Evolutionary conservation across 1,140 invertebrate species (phyloP), one percentile per base, ranked within the genome.

Genomic region (Leptinotarsa lineolata): DNA sequence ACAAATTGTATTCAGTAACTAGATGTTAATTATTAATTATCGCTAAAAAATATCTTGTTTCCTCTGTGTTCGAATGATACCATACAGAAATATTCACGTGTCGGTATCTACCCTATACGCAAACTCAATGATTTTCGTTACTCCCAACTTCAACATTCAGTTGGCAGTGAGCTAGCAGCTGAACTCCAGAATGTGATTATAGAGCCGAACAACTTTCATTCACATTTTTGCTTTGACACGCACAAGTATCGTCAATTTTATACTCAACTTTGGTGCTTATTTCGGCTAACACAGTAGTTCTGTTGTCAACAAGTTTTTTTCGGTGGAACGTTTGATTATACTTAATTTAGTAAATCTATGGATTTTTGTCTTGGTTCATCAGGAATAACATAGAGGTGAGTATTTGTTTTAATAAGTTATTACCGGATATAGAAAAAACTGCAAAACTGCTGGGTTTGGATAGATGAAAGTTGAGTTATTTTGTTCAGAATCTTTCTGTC

Each of bases 151-250:
- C 15, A 54, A 54, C 15, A 15, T 54, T 54, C 48, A 54, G 48
- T 54, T 16, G 48, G n/a, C n/a, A 54, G 48, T 16, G 48, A 54
- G 48, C 48, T 54, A 15, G 15, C 48, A 54, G 48, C 15, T 18
- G 48, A 54, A 54, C 48, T 54, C 16, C 48, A 54, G 15, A 18
- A 54, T 54, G 48, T 54, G 48, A 54, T 18, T 54, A 15, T 54
- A 18, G 16, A 18, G 48, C 48, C n/a, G 4, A 18, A 54, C 16
- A 54, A 54, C n/a, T 54, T 18, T 54, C 48, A 54, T 15, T 54
- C 48, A 54, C 48, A 54, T 54, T 54, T 54, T 54, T 54, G 48
- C 48, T 54, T 54, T 18, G n/a, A 54, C 48, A 54, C 48, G 48
- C 48, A 54, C 48, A 54, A 54, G 5, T 54, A 15, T n/a, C 3